These are phyloP conservation scores for Drosophila kohkoa DNA, from an alignment of 1,140 invertebrate species.

Conservation along the genomic window DNA sequence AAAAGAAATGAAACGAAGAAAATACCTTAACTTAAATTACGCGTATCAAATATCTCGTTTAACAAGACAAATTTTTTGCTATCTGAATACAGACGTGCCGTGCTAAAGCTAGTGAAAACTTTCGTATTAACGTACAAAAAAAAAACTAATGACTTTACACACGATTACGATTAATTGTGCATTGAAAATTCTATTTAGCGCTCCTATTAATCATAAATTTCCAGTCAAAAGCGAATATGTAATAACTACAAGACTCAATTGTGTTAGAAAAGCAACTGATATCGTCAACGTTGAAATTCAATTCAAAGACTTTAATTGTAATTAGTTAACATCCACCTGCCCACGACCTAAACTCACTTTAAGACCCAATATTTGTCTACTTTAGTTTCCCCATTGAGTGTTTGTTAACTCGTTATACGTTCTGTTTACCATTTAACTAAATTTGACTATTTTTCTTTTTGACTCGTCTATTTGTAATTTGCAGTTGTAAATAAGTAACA, in stretches of 20 bases:
- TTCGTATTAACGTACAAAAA: slow-evolving; percentile 66
- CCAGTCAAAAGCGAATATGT: slow-evolving; percentile 64
- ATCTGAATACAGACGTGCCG: slow-evolving; percentile 54
- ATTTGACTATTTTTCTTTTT: slow-evolving; percentile 47
- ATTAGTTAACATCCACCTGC: slow-evolving; percentile 54
- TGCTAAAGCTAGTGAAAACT: slow-evolving; percentile 59
- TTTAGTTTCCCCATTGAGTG: slow-evolving; percentile 44
- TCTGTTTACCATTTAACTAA: slow-evolving; percentile 57
- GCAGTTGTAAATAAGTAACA: slow-evolving; percentile 64
- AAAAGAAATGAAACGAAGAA: slow-evolving; percentile 38
- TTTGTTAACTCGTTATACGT: slow-evolving; percentile 79
- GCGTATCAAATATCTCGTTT: slow-evolving; percentile 45
- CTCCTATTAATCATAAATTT: slow-evolving; percentile 55
- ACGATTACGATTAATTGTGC: slow-evolving; percentile 42
- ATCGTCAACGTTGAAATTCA: slow-evolving; percentile 55
- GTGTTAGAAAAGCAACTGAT: slow-evolving; percentile 56
- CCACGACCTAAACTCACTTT: slow-evolving; percentile 56
- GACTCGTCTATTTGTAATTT: slow-evolving; percentile 71
- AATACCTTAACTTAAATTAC: slow-evolving; percentile 46
- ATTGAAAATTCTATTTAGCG: slow-evolving; percentile 51
- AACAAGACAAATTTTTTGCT: slow-evolving; percentile 23
- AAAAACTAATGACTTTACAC: slow-evolving; percentile 69
- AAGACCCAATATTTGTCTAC: slow-evolving; percentile 49
- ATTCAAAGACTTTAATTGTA: slow-evolving; percentile 75
- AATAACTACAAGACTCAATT: slow-evolving; percentile 70